These are phyloP conservation scores for Poeciliopsis turrubarensis DNA, from an alignment of 2,113 vertebrate genomes.

Conservation along the genomic window DNA sequence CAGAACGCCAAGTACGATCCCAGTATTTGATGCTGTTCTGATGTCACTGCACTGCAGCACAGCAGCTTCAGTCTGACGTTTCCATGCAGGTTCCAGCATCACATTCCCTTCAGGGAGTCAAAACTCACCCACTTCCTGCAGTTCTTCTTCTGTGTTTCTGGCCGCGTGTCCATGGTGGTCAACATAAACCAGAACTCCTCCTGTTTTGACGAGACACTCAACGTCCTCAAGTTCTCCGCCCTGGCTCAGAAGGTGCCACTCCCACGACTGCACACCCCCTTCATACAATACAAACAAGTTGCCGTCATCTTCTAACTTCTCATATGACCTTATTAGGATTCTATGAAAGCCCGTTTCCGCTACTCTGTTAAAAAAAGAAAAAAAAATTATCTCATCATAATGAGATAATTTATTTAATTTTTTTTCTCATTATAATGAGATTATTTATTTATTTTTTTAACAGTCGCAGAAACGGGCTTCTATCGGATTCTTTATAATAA, in stretches of 20 bases:
- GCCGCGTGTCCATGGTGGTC: slow-evolving; percentile 92
- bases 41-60: neutral
- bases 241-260: slow-evolving; percentile 88
- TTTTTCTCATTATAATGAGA: no score
- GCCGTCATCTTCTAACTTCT: neutral
- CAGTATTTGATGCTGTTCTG: neutral
- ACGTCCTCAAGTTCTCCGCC: slow-evolving; percentile 94
- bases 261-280: no score
- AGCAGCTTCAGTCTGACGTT: neutral
- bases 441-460: no score
- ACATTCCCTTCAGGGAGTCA: slow-evolving; percentile 94
- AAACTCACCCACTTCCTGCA: slow-evolving; percentile 97
- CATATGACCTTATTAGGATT: no score
- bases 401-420: no score
- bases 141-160: slow-evolving; percentile 93
- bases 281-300: neutral
- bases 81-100: slow-evolving; percentile 84
- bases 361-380: no score
- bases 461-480: no score
- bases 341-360: no score
- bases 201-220: slow-evolving; percentile 91
- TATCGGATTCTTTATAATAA: no score
- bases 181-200: slow-evolving; percentile 89
- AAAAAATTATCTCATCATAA: no score
- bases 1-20: slow-evolving; percentile 89